Evolutionary conservation across 2,113 vertebrate species (phyloP).

Genomic region (Percopsis transmontana): DNA sequence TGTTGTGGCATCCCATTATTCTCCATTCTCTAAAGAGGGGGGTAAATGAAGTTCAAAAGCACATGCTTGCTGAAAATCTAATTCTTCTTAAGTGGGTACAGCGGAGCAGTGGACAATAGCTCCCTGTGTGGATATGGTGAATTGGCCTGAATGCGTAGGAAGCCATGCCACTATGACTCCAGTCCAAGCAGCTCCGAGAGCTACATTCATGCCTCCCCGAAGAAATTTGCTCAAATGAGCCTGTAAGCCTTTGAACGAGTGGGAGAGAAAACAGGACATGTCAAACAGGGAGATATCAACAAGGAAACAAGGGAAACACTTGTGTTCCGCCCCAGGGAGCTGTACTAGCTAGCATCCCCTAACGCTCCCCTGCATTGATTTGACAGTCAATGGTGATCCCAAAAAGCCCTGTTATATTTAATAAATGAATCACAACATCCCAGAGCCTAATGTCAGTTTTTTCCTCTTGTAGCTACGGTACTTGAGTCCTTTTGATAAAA

Average conservation of each 20-base stretch:
- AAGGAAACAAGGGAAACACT: slow-evolving; percentile 70
- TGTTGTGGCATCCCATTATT: slow-evolving; percentile 16
- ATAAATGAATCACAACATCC: slow-evolving; percentile 63
- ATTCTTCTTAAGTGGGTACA: slow-evolving; percentile 50
- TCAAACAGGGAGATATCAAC: slow-evolving; percentile 76
- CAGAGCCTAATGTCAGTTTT: slow-evolving; percentile 57
- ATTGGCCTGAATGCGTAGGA: slow-evolving; percentile 65
- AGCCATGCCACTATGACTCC: slow-evolving; percentile 67
- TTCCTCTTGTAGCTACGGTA: slow-evolving; percentile 44
- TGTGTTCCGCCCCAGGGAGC: slow-evolving; percentile 72
- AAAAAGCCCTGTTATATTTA: slow-evolving; percentile 50
- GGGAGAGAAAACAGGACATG: slow-evolving; percentile 69
- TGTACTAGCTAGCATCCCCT: slow-evolving; percentile 55
- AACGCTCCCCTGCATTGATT: slow-evolving; percentile 63
- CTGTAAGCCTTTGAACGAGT: slow-evolving; percentile 68
- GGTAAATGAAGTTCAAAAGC: slow-evolving; percentile 55
- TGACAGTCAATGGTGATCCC: slow-evolving; percentile 65
- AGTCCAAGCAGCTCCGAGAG: slow-evolving; percentile 66
- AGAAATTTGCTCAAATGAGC: slow-evolving; percentile 73
- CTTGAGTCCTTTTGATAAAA: not conserved
- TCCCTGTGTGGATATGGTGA: slow-evolving; percentile 56
- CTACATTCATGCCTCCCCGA: slow-evolving; percentile 62
- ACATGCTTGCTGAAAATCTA: slow-evolving; percentile 38
- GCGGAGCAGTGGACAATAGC: slow-evolving; percentile 51
- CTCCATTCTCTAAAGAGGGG: slow-evolving; percentile 41